These are phyloP conservation scores for Ceratothoa steindachneri DNA, from an alignment of 2,888 invertebrate genomes.

Conservation along the genomic window DNA sequence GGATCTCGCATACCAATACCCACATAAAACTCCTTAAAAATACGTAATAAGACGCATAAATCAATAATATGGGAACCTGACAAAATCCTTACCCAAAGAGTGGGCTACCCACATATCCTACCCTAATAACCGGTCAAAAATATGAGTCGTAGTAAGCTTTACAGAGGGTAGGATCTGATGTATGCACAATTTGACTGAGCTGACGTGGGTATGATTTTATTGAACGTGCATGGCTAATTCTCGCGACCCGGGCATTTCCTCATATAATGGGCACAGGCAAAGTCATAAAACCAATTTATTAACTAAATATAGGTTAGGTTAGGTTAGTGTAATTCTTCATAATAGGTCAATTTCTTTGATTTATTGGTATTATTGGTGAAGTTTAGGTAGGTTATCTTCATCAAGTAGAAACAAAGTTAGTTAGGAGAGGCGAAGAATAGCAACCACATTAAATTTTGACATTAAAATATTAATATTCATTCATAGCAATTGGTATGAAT, in stretches of 20 bases:
- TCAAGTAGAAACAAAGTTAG: not conserved
- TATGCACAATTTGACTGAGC: not conserved
- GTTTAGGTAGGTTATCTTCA: not conserved
- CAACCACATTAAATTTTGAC: no score
- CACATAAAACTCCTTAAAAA: not conserved
- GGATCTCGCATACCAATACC: not conserved
- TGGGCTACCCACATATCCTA: not conserved
- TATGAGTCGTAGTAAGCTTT: not conserved
- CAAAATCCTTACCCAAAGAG: not conserved
- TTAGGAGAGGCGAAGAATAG: no score
- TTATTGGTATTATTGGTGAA: not conserved
- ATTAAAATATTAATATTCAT: not conserved
- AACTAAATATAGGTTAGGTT: not conserved
- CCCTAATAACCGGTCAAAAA: not conserved
- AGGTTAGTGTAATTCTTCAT: not conserved
- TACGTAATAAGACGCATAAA: not conserved
- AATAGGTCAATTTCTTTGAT: not conserved
- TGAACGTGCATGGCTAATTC: not conserved
- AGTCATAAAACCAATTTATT: not conserved
- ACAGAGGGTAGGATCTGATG: not conserved
- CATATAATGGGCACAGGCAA: not conserved
- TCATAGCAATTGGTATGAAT: not conserved
- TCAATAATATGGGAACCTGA: not conserved
- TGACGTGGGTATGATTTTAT: not conserved
- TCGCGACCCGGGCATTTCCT: not conserved